Percentiles rank a stretch among this genome's conserved stretches.
Conservation (phyloP, 2,113 vertebrate genomes). For the Rhinoderma darwinii region DNA sequence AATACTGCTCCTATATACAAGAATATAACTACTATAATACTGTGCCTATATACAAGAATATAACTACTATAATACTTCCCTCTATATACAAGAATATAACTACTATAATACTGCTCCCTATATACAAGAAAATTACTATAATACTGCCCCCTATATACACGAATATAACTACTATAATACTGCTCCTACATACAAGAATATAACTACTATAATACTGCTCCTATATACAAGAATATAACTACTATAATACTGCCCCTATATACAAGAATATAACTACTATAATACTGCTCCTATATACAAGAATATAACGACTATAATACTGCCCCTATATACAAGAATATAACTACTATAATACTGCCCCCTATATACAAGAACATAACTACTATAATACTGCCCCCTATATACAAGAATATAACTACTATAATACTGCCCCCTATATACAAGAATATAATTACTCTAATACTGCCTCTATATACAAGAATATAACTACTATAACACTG, state of each 20-base stretch:
- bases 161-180: conserved; percentile 16
- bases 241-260: conserved; percentile 4
- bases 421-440: too few species aligned
- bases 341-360: too few species aligned
- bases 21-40: conserved; percentile 29
- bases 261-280: too few species aligned
- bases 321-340: not conserved
- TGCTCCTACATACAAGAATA: not conserved
- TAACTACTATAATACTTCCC: conserved; percentile 11
- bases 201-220: conserved; percentile 14
- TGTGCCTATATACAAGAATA: not conserved
- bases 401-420: too few species aligned
- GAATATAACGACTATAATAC: not conserved
- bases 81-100: not conserved
- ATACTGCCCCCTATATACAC: not conserved
- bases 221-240: conserved; percentile 1
- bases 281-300: not conserved
- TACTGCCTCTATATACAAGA: too few species aligned
- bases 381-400: too few species aligned
- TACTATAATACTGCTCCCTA: conserved; percentile 7
- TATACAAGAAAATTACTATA: conserved; percentile 4
- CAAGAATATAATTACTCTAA: too few species aligned
- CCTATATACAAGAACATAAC: not conserved
- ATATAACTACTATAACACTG: too few species aligned
- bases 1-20: conserved; percentile 8